Conservation (phyloP, 1,140 invertebrate genomes). For the Leguminivora glycinivorella region DNA sequence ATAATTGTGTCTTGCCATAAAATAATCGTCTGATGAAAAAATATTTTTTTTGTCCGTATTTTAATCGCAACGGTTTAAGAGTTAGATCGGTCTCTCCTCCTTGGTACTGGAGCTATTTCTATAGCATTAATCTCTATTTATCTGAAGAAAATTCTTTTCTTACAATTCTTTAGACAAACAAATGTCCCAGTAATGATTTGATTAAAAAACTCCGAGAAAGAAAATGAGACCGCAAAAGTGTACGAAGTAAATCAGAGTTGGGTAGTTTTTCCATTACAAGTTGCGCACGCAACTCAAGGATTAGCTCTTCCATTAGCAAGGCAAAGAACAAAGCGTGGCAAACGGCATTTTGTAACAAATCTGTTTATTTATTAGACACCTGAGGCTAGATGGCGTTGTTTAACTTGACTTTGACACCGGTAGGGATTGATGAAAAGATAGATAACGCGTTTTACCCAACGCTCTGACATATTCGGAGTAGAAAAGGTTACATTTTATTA, state of each 20-base stretch:
- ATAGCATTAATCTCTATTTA: no score
- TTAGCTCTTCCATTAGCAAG: background rate
- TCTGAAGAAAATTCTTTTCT: no score
- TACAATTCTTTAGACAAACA: background rate
- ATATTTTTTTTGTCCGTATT: no score
- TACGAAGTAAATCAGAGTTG: conserved; percentile 26
- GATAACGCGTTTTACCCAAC: background rate
- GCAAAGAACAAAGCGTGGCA: conserved; percentile 9
- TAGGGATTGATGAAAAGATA: conserved; percentile 7
- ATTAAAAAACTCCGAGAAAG: conserved; percentile 24
- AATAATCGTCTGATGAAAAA: no score
- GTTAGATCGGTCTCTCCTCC: no score
- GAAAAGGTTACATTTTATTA: conserved; percentile 2
- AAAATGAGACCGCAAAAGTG: conserved; percentile 19
- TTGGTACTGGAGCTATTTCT: no score
- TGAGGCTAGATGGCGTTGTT: background rate
- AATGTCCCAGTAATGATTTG: conserved; percentile 6
- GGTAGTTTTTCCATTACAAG: conserved; percentile 25
- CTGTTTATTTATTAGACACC: conserved; percentile 7
- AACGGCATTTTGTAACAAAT: conserved; percentile 14
- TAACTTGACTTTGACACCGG: conserved; percentile 11
- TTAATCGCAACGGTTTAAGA: no score
- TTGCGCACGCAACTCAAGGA: conserved; percentile 10
- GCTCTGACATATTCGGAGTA: background rate
- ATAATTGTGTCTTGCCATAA: no score